Percentiles rank a stretch among this genome's conserved stretches.
phyloP scores from a whole-genome alignment of 1,140 invertebrate genomes.

The Drosophila nannoptera region DNA sequence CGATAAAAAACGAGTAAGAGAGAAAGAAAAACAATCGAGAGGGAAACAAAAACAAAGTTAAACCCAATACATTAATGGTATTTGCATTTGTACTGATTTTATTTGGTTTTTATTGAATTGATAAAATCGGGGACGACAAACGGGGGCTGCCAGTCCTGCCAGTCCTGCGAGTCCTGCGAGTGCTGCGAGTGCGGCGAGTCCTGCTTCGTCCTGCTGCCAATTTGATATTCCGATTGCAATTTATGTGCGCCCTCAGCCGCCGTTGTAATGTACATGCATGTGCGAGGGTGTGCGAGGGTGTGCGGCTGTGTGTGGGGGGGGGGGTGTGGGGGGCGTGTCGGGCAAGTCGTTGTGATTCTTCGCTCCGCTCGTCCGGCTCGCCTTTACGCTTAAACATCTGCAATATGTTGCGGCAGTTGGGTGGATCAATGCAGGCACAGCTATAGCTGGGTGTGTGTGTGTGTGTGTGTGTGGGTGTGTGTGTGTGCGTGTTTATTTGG shows the following conservation, averaged over 20 bases:
- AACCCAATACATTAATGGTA: slow-evolving; percentile 78
- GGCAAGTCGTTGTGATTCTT: slow-evolving; percentile 67
- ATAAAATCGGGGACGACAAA: slow-evolving; percentile 70
- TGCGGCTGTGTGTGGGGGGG: slow-evolving; percentile 20
- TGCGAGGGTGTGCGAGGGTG: slow-evolving; percentile 11
- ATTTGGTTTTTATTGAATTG: slow-evolving; percentile 79
- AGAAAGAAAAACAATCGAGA: slow-evolving; percentile 52
- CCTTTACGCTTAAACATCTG: slow-evolving; percentile 70
- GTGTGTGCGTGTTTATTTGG: slow-evolving; percentile 67
- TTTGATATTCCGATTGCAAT: slow-evolving; percentile 78
- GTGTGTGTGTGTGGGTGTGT: slow-evolving; percentile 2
- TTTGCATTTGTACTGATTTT: slow-evolving; percentile 79
- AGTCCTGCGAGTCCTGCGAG: slow-evolving; percentile 31
- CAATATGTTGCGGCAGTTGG: slow-evolving; percentile 68
- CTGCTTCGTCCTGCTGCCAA: slow-evolving; percentile 60
- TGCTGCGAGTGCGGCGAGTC: slow-evolving; percentile 32
- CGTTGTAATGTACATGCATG: slow-evolving; percentile 32
- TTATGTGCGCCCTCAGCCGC: slow-evolving; percentile 56
- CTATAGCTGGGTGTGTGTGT: slow-evolving; percentile 18
- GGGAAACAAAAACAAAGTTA: slow-evolving; percentile 73
- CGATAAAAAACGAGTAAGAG: slow-evolving; percentile 13
- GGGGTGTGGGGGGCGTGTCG: slow-evolving; percentile 29
- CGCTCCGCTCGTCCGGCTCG: slow-evolving; percentile 9
- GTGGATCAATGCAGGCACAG: slow-evolving; percentile 62
- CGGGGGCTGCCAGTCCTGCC: slow-evolving; percentile 37